phyloP scores from a whole-genome alignment of 2,888 invertebrate species.

The Acanthococcus lagerstroemiae region DNA sequence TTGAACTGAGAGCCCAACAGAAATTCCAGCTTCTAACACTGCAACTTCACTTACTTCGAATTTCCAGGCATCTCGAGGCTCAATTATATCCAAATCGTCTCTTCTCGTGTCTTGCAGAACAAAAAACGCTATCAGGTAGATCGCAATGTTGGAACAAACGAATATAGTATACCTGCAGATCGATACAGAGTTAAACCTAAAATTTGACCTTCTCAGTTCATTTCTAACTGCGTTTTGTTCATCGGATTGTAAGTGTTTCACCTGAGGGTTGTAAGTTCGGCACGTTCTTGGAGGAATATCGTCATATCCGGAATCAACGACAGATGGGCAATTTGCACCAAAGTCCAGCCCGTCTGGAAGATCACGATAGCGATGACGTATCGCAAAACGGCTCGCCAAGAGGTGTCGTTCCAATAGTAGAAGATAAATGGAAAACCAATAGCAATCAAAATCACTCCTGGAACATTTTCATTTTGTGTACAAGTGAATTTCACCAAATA shows the following conservation, averaged over 20 bases:
- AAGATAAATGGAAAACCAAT: slow-evolving; percentile 70
- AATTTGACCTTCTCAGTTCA: not conserved
- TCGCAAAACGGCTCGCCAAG: slow-evolving; percentile 40
- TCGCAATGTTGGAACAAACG: slow-evolving; percentile 35
- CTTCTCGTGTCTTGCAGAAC: slow-evolving; percentile 31
- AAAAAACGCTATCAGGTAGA: slow-evolving; percentile 35
- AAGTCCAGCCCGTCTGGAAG: slow-evolving; percentile 89
- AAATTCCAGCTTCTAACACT: too few relatives aligned
- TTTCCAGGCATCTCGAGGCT: slow-evolving; percentile 30
- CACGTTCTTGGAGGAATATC: slow-evolving; percentile 55
- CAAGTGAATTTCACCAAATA: too few relatives aligned
- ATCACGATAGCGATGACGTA: slow-evolving; percentile 52
- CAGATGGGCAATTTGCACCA: slow-evolving; percentile 85
- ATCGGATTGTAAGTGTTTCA: too few relatives aligned
- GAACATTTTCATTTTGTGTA: too few relatives aligned
- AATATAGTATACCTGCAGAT: slow-evolving; percentile 35
- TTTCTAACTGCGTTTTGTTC: not conserved
- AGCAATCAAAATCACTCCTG: slow-evolving; percentile 58
- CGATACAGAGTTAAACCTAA: not conserved
- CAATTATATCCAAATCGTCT: slow-evolving; percentile 28
- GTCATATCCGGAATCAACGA: slow-evolving; percentile 79
- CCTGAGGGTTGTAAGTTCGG: slow-evolving; percentile 73
- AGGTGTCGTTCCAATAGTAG: slow-evolving; percentile 48
- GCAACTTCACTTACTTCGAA: slow-evolving; percentile 32
- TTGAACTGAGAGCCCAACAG: too few relatives aligned